Evolutionary conservation across 30 jellyfish, hydroid and myxozoan species (phyloP).

Genomic region (Cassiopea andromeda): DNA sequence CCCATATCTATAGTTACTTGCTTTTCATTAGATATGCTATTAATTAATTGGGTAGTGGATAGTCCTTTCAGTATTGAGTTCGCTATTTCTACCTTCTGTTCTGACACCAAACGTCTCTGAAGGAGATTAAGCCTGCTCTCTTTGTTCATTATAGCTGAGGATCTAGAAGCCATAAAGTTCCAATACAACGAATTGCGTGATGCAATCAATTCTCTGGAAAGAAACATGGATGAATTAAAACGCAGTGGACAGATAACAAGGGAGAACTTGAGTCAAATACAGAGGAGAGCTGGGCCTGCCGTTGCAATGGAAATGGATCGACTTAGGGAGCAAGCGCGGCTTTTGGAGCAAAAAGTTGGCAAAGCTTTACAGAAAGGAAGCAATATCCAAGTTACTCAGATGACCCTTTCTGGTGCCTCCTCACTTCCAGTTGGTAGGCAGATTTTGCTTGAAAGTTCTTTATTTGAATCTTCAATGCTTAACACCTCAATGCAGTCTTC

Average conservation of each 20-base stretch:
- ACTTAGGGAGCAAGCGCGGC: conserved; percentile 52
- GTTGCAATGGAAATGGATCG: conserved; percentile 21
- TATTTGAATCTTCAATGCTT: no score
- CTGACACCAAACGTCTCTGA: no score
- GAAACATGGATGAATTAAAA: background rate
- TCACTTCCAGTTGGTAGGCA: background rate
- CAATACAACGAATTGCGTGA: conserved; percentile 6
- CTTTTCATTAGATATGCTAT: no score
- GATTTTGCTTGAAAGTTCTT: no score
- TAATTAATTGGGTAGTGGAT: no score
- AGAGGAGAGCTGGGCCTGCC: conserved; percentile 34
- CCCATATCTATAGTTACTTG: no score
- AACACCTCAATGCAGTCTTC: no score
- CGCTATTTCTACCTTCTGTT: no score
- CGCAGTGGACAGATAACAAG: conserved; percentile 15
- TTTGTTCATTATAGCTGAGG: background rate
- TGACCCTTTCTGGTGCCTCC: conserved; percentile 10
- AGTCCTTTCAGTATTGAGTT: no score
- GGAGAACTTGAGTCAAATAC: conserved; percentile 28
- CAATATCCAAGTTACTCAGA: background rate
- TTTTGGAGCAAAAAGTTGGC: conserved; percentile 37
- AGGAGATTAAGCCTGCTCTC: no score
- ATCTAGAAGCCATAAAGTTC: conserved; percentile 1
- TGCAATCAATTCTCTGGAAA: conserved; percentile 8
- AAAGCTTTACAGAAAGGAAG: background rate